Evolutionary conservation across 2,797 vertebrate genomes (phyloP).

Genomic region (Rhabdomys pumilio): DNA sequence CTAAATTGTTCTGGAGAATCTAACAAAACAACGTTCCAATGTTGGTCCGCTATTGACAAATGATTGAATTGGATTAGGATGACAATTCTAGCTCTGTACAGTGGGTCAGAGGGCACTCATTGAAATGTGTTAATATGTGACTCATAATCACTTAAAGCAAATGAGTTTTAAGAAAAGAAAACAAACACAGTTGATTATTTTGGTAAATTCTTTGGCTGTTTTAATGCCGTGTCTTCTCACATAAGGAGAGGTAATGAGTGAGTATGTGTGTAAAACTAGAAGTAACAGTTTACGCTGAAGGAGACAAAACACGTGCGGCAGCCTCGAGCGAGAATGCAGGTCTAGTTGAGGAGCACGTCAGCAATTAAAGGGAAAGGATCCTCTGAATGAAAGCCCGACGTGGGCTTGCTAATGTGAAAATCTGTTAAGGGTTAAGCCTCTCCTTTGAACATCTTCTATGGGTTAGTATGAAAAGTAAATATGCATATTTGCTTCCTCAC

Average conservation of each 20-base stretch:
- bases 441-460: slow-evolving; percentile 72
- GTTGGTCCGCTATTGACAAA: neutral
- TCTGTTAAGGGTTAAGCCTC: slow-evolving; percentile 59
- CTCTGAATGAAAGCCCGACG: slow-evolving; percentile 64
- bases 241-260: neutral
- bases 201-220: neutral
- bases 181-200: neutral
- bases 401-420: slow-evolving; percentile 64
- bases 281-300: slow-evolving; percentile 79
- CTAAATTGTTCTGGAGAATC: neutral
- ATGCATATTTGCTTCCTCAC: slow-evolving; percentile 36
- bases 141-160: slow-evolving; percentile 15
- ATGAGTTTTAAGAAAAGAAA: neutral
- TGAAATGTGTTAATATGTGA: neutral
- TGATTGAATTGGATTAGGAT: neutral
- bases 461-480: slow-evolving; percentile 69
- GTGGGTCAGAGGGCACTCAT: neutral
- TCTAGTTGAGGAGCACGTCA: slow-evolving; percentile 71
- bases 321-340: slow-evolving; percentile 72
- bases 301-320: slow-evolving; percentile 83
- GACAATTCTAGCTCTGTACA: neutral
- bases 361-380: slow-evolving; percentile 77
- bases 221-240: neutral
- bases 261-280: neutral
- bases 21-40: slow-evolving; percentile 34